phyloP scores from a whole-genome alignment of 1,140 invertebrate species.

The Pseudachorutes palmiensis region DNA sequence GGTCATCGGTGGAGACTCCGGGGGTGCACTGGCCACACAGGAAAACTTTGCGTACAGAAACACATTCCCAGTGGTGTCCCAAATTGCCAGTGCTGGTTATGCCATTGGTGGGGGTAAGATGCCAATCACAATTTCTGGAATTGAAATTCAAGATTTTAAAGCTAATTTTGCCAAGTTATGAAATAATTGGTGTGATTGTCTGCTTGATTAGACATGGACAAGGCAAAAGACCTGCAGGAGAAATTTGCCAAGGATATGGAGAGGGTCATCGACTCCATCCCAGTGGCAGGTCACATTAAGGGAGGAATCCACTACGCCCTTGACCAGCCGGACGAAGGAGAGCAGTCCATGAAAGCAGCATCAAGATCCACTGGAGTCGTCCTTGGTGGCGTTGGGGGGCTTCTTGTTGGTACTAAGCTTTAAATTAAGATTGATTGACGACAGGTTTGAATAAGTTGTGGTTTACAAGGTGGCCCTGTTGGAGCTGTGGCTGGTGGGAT shows the following conservation, averaged over 20 bases:
- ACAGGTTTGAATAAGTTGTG: background rate
- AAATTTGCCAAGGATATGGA: slow-evolving; percentile 33
- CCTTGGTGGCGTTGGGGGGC: slow-evolving; percentile 30
- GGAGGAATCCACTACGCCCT: slow-evolving; percentile 30
- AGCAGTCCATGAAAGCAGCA: slow-evolving; percentile 28
- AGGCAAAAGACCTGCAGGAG: slow-evolving; percentile 25
- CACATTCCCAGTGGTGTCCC: slow-evolving; percentile 33
- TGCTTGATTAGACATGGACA: slow-evolving; percentile 20
- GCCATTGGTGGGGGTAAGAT: slow-evolving; percentile 18
- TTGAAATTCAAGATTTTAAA: too few relatives aligned
- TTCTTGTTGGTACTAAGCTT: slow-evolving; percentile 27
- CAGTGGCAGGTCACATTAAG: slow-evolving; percentile 32
- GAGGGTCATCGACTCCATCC: slow-evolving; percentile 31
- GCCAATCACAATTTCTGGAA: slow-evolving; percentile 9
- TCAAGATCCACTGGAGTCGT: slow-evolving; percentile 27
- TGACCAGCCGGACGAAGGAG: slow-evolving; percentile 27
- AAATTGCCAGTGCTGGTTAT: slow-evolving; percentile 30
- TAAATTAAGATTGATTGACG: background rate
- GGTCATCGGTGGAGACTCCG: slow-evolving; percentile 17
- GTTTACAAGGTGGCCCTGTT: slow-evolving; percentile 3
- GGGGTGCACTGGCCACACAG: slow-evolving; percentile 27
- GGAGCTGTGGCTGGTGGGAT: slow-evolving; percentile 31
- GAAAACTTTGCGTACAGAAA: slow-evolving; percentile 33
- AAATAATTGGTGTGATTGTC: background rate
- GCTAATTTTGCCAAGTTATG: background rate